Percentiles rank a stretch among this genome's conserved stretches.
Evolutionary conservation across 2,888 invertebrate species (phyloP).

Genomic region (Brenthis ino): DNA sequence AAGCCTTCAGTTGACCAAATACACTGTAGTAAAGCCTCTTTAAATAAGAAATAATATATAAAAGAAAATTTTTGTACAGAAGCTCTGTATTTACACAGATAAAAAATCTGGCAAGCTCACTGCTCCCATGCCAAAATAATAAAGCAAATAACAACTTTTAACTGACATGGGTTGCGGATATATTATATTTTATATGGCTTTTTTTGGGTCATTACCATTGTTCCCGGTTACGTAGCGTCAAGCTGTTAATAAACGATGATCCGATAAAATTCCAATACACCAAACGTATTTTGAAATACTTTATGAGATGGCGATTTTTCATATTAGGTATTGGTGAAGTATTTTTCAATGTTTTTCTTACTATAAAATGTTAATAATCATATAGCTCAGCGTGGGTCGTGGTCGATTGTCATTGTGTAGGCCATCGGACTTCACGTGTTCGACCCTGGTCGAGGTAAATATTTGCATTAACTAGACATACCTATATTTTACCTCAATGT

Average conservation of each 20-base stretch:
- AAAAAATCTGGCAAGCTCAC: neutral
- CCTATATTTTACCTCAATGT: too few relatives aligned
- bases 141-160: neutral
- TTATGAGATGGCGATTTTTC: neutral
- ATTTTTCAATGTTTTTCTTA: too few relatives aligned
- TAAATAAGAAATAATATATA: too few relatives aligned
- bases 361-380: too few relatives aligned
- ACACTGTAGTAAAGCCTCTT: too few relatives aligned
- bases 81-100: neutral
- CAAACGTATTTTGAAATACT: neutral
- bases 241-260: neutral
- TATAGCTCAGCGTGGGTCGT: too few relatives aligned
- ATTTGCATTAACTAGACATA: too few relatives aligned
- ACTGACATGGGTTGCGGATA: neutral
- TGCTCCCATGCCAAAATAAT: neutral
- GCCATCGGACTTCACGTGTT: too few relatives aligned
- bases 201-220: slow-evolving; percentile 2
- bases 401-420: too few relatives aligned
- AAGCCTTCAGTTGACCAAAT: too few relatives aligned
- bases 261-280: neutral
- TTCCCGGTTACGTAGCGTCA: neutral
- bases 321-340: neutral
- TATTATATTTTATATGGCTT: neutral
- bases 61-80: neutral
- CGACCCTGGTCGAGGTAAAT: too few relatives aligned